Conservation (phyloP, 2,888 invertebrate species). For the Conomelus anceps region DNA sequence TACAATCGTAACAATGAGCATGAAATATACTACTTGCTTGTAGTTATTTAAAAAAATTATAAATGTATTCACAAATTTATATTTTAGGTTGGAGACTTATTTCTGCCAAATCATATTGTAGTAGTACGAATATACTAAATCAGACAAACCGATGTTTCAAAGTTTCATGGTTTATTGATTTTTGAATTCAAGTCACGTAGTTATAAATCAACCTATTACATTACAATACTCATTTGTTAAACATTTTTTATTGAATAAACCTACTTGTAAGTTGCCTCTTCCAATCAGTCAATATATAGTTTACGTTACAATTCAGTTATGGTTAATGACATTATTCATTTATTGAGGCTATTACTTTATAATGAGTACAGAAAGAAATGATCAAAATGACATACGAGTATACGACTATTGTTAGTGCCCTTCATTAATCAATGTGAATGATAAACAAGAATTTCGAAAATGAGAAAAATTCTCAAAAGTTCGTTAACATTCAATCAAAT, state of each 20-base stretch:
- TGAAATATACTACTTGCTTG: too few species aligned
- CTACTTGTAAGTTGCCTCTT: neutral
- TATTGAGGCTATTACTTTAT: neutral
- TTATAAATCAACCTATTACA: neutral
- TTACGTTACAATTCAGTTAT: neutral
- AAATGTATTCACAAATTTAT: too few species aligned
- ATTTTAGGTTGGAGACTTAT: too few species aligned
- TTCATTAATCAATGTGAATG: neutral
- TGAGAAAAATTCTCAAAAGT: neutral
- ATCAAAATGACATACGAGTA: neutral
- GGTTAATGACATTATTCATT: neutral
- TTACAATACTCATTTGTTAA: neutral
- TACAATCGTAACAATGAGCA: too few species aligned
- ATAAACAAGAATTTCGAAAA: neutral
- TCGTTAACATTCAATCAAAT: neutral
- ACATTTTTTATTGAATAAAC: neutral
- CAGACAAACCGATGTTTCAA: neutral
- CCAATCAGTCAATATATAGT: too few species aligned
- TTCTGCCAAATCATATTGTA: too few species aligned
- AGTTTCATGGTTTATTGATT: neutral
- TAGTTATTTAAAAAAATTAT: too few species aligned
- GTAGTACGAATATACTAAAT: too few species aligned
- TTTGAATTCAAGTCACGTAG: neutral
- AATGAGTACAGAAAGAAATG: neutral
- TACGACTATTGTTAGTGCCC: neutral